These are phyloP conservation scores for Arenaria interpres DNA, from an alignment of 2,113 vertebrate species.

Conservation along the genomic window DNA sequence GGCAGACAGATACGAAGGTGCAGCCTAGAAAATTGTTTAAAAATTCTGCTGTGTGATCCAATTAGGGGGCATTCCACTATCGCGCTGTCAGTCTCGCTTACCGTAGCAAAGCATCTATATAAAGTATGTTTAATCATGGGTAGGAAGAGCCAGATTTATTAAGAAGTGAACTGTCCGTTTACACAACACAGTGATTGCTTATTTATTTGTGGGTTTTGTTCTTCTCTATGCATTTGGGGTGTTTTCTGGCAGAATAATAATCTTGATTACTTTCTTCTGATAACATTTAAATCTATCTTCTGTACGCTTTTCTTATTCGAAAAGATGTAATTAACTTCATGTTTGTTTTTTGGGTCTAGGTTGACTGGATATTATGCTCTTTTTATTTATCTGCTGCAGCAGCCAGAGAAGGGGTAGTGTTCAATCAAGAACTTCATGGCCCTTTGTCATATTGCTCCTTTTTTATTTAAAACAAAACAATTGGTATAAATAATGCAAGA, in stretches of 20 bases:
- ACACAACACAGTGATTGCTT: neutral
- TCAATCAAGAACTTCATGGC: neutral
- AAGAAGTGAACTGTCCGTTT: neutral
- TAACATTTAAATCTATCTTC: neutral
- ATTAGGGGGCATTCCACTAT: neutral
- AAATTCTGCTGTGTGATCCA: neutral
- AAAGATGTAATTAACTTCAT: neutral
- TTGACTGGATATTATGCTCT: neutral
- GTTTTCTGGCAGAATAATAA: neutral
- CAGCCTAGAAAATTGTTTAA: neutral
- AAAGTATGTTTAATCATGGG: neutral
- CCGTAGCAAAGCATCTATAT: neutral
- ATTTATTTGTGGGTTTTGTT: neutral
- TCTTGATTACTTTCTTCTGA: neutral
- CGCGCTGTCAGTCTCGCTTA: neutral
- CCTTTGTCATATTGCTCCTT: neutral
- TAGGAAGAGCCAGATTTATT: neutral
- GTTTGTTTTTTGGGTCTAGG: neutral
- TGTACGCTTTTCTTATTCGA: neutral
- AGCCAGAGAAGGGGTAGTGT: neutral
- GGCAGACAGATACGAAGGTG: neutral
- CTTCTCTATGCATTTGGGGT: neutral
- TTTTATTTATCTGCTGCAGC: neutral
- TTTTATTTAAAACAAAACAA: neutral
- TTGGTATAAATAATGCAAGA: neutral